phyloP scores from a whole-genome alignment of 2,888 invertebrate genomes.

The Agrochola litura region DNA sequence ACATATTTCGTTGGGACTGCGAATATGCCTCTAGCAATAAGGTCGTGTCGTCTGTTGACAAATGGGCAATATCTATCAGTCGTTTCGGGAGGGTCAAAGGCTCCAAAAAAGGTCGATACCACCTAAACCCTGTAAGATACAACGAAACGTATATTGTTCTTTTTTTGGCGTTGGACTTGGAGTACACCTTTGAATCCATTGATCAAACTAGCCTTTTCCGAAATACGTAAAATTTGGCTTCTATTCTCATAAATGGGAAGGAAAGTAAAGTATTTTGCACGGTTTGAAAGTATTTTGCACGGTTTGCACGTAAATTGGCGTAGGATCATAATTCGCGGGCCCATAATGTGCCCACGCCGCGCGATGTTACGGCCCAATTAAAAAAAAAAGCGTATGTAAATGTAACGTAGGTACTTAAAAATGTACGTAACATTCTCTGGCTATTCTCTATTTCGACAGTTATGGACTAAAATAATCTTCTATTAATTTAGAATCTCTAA shows the following conservation, averaged over 20 bases:
- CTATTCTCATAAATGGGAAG: not conserved
- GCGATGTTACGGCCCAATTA: not conserved
- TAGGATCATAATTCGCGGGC: not conserved
- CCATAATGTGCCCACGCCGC: no score
- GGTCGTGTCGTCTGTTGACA: slow-evolving; percentile 40
- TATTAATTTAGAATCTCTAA: not conserved
- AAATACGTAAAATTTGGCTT: not conserved
- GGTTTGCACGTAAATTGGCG: not conserved
- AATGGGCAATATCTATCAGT: slow-evolving; percentile 57
- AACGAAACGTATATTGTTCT: slow-evolving; percentile 23
- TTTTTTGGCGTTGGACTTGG: not conserved
- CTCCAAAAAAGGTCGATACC: slow-evolving; percentile 41
- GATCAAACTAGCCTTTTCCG: slow-evolving; percentile 9
- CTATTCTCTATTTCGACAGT: not conserved
- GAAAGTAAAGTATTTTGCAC: not conserved
- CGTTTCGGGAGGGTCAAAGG: slow-evolving; percentile 45
- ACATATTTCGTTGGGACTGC: slow-evolving; percentile 28
- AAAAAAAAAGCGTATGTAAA: no score
- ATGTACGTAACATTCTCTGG: not conserved
- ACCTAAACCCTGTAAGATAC: slow-evolving; percentile 26
- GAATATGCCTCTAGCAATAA: slow-evolving; percentile 30
- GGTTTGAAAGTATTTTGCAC: not conserved
- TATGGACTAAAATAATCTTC: not conserved
- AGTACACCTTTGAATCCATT: slow-evolving; percentile 3
- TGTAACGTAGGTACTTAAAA: no score